Evolutionary conservation across 2,113 vertebrate genomes (phyloP).

Genomic region (Rhineura floridana): DNA sequence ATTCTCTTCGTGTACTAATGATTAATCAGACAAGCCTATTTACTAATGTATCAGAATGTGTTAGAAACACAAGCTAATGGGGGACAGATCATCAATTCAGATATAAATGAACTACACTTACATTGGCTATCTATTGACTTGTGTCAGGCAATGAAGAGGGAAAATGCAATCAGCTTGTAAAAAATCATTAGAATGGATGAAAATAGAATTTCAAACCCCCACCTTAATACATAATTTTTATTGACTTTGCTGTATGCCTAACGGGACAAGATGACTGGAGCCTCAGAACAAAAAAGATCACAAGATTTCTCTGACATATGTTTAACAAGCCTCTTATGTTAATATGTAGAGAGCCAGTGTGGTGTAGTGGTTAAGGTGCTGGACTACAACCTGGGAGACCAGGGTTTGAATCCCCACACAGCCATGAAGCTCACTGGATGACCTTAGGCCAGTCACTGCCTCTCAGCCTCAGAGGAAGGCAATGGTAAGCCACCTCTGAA

Average conservation of each 20-base stretch:
- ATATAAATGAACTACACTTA: constrained; percentile 99
- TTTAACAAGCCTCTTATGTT: constrained; percentile 11
- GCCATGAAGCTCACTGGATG: too few relatives aligned
- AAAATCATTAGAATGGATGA: constrained; percentile 79
- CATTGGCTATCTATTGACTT: constrained; percentile 94
- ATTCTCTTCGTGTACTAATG: constrained; percentile 85
- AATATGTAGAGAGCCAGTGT: too few relatives aligned
- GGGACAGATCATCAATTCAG: constrained; percentile 99
- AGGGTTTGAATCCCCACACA: too few relatives aligned
- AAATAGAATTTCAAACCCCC: constrained; percentile 78
- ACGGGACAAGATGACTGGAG: constrained; percentile 58
- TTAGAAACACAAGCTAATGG: constrained; percentile 99
- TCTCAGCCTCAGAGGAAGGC: too few relatives aligned
- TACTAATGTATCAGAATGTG: constrained; percentile 95
- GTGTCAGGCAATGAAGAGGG: constrained; percentile 92
- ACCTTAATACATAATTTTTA: constrained; percentile 77
- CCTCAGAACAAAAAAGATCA: constrained; percentile 70
- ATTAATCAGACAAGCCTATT: constrained; percentile 91
- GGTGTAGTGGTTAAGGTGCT: too few relatives aligned
- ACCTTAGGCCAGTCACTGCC: too few relatives aligned
- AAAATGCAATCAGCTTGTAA: constrained; percentile 92
- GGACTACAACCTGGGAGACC: too few relatives aligned
- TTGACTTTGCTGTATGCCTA: constrained; percentile 66
- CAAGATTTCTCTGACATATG: constrained; percentile 36
- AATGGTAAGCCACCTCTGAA: too few relatives aligned